Evolutionary conservation across 2,113 vertebrate species (phyloP).

Genomic region (Clarias gariepinus): DNA sequence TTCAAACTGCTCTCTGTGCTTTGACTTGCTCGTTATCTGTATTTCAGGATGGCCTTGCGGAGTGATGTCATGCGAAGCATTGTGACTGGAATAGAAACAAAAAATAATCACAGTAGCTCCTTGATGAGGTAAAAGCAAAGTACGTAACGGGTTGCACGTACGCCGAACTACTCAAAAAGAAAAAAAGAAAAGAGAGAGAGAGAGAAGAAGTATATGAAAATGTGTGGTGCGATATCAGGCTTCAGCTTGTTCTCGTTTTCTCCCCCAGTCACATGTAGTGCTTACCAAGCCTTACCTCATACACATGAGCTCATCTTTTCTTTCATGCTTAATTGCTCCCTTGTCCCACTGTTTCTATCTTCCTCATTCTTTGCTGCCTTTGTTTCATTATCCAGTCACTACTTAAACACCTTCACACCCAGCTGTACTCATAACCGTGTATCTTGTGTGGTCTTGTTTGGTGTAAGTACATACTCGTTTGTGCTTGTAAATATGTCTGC

Average conservation of each 20-base stretch:
- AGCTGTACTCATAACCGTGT: not conserved
- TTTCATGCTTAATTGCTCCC: constrained; percentile 40
- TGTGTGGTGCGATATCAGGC: constrained; percentile 31
- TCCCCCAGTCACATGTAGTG: constrained; percentile 40
- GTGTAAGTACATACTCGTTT: constrained; percentile 7
- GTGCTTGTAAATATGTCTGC: constrained; percentile 1
- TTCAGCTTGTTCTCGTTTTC: constrained; percentile 22
- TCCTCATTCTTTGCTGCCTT: constrained; percentile 14
- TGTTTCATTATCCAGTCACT: constrained; percentile 28
- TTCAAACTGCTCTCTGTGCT: constrained; percentile 38
- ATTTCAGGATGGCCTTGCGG: constrained; percentile 25
- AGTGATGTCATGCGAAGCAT: constrained; percentile 42
- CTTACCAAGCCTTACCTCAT: constrained; percentile 43
- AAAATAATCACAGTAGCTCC: not conserved
- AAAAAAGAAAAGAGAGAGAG: too few species aligned
- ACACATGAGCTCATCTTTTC: constrained; percentile 49
- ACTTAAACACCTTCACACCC: constrained; percentile 4
- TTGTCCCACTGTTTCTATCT: not conserved
- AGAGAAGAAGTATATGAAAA: not conserved
- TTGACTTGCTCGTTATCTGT: constrained; percentile 17
- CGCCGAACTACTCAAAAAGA: not conserved
- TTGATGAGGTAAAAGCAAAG: not conserved
- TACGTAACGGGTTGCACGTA: not conserved
- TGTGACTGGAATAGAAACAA: not conserved
- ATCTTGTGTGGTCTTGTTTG: constrained; percentile 19